Conservation (phyloP, 1,140 invertebrate species). For the Tetramorium alpestre region DNA sequence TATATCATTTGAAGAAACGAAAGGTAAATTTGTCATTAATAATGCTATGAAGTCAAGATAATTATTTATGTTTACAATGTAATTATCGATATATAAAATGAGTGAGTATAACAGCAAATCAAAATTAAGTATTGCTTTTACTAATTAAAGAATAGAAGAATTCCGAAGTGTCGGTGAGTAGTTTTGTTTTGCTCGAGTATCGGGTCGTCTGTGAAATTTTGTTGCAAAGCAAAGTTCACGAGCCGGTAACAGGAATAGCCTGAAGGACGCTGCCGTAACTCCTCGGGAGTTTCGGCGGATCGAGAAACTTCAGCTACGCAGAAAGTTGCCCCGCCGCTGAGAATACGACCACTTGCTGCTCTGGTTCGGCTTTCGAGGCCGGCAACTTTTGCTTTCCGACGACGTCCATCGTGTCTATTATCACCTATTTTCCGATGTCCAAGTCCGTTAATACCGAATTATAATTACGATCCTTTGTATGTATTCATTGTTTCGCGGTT, state of each 20-base stretch:
- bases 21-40: slow-evolving; percentile 7
- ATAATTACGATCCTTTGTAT: slow-evolving; percentile 40
- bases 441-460: slow-evolving; percentile 7
- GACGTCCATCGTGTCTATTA: slow-evolving; percentile 58
- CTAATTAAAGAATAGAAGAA: slow-evolving; percentile 25
- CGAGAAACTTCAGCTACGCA: slow-evolving; percentile 69
- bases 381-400: slow-evolving; percentile 69
- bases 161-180: slow-evolving; percentile 39
- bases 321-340: slow-evolving; percentile 66
- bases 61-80: slow-evolving; percentile 8
- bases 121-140: background rate
- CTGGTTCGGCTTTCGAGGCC: slow-evolving; percentile 51
- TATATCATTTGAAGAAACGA: background rate
- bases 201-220: slow-evolving; percentile 61
- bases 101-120: background rate
- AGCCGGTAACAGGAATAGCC: slow-evolving; percentile 66
- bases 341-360: slow-evolving; percentile 75
- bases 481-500: background rate
- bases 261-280: slow-evolving; percentile 66
- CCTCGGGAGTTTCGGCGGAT: slow-evolving; percentile 66
- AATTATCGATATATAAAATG: background rate
- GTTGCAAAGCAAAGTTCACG: slow-evolving; percentile 65
- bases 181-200: slow-evolving; percentile 46
- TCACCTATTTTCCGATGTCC: slow-evolving; percentile 45
- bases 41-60: background rate